A percentile compares a stretch with the other conserved stretches of the same genome.
Conservation (phyloP, 2,113 vertebrate genomes). For the Gnathonemus longibarbis region DNA sequence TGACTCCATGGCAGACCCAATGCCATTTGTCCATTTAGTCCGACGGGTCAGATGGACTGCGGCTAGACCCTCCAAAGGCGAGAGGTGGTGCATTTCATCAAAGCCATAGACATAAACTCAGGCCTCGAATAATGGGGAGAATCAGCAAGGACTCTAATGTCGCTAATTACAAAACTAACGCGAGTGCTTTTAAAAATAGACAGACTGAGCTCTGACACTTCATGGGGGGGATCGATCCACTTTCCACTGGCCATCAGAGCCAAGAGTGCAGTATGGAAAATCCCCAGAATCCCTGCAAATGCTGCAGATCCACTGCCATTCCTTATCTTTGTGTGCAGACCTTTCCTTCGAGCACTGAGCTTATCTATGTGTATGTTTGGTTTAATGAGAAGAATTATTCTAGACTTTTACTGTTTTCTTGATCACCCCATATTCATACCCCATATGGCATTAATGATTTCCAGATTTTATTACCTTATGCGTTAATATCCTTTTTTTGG, state of each 20-base stretch:
- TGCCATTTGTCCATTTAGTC: not conserved
- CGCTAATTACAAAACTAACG: slow-evolving; percentile 24
- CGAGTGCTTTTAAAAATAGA: slow-evolving; percentile 20
- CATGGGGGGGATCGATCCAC: slow-evolving; percentile 14
- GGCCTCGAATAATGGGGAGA: not conserved
- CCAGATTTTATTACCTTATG: not conserved
- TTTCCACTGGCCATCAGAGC: not conserved
- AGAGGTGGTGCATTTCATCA: not conserved
- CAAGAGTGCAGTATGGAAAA: not conserved
- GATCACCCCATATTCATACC: not conserved
- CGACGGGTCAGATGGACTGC: not conserved
- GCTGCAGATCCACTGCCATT: not conserved
- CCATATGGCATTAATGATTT: not conserved
- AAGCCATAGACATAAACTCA: not conserved
- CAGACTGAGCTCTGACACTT: slow-evolving; percentile 15
- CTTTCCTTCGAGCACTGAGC: not conserved
- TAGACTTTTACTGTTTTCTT: not conserved
- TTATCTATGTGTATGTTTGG: not conserved
- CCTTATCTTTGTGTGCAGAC: not conserved
- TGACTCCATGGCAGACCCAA: not conserved
- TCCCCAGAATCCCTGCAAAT: not conserved
- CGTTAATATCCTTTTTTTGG: no score
- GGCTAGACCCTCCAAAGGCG: not conserved
- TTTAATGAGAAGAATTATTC: not conserved
- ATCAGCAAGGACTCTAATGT: slow-evolving; percentile 16